Base-by-base conservation (phyloP, 2,888 invertebrate genomes). In the Ormyrus thymus region DNA sequence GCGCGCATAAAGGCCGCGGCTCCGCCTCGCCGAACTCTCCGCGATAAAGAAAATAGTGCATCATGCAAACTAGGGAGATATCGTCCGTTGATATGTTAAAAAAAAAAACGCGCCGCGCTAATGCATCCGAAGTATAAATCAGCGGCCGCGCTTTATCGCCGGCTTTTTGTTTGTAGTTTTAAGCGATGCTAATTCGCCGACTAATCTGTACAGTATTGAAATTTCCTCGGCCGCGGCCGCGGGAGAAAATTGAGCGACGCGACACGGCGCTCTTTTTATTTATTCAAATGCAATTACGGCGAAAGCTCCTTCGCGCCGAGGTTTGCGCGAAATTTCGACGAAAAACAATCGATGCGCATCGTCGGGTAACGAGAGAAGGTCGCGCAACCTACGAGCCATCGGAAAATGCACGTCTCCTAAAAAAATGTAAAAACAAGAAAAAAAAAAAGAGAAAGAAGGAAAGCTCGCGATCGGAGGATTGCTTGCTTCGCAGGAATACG, bases 41-140 rank as follows among this genome's bases (percentile, higher is more conserved):
- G 29, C 6, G 61, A 69, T 69, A 46, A 48, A 62, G 68, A 69
- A 69, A 69, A 61, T 46, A 51, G 68, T 62, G 46, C 62, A 55
- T 29, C 62, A 55, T 62, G 76, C 61, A 69, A 76, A 29, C 62
- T 69, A 53, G 61, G n/a, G 48, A 68, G 51, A 62, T 62, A 69
- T 61, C 15, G 15, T 69, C 29, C 55, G n/a, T 51, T 46, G 50
- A 51, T 56, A 68, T 15, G 55, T 43, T 50, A 0, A 29, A 29
- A 29, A 53, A 13, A 72, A 53, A 45, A 58, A 48, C 48, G 1
- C 8, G 72, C 61, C 7, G 11, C 45, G 51, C 55, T 55, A 45
- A 56, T 62, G 62, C 71, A 51, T 55, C 53, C 9, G 55, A 13
- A 48, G 46, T 61, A 70, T 70, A 70, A 70, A 70, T 70, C 70